Evolutionary conservation across 2,888 invertebrate species (phyloP).

Genomic region (Tenthredo amoena): DNA sequence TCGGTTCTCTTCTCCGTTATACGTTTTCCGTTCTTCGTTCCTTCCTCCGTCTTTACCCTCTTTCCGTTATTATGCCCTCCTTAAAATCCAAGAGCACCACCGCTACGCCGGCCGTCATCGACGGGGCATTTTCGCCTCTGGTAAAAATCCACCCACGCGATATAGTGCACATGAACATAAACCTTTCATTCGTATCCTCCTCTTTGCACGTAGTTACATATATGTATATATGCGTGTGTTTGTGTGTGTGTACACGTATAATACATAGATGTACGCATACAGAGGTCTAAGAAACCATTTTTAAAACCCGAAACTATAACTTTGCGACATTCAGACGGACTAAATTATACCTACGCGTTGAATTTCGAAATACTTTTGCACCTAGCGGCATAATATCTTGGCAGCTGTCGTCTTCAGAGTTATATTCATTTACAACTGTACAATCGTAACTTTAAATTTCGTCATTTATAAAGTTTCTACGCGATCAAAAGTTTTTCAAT

Average conservation of each 20-base stretch:
- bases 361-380: neutral
- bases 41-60: neutral
- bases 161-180: neutral
- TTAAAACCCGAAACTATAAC: conserved; percentile 4
- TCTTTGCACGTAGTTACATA: neutral
- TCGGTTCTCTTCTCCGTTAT: neutral
- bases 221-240: neutral
- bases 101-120: neutral
- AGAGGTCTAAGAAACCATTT: neutral
- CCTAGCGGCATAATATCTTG: neutral
- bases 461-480: neutral
- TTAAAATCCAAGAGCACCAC: neutral
- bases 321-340: conserved; percentile 23
- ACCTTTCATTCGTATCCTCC: neutral
- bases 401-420: neutral
- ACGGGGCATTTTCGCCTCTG: conserved; percentile 7
- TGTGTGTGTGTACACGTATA: neutral
- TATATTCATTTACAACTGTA: neutral
- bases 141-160: neutral
- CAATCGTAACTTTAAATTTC: neutral
- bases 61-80: neutral
- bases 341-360: neutral
- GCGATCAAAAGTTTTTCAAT: neutral
- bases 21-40: conserved; percentile 10
- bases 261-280: neutral